A percentile compares a stretch with the other conserved stretches of the same genome.
Evolutionary conservation across 2,113 vertebrate genomes (phyloP).

Genomic region (Clarias macrocephalus): DNA sequence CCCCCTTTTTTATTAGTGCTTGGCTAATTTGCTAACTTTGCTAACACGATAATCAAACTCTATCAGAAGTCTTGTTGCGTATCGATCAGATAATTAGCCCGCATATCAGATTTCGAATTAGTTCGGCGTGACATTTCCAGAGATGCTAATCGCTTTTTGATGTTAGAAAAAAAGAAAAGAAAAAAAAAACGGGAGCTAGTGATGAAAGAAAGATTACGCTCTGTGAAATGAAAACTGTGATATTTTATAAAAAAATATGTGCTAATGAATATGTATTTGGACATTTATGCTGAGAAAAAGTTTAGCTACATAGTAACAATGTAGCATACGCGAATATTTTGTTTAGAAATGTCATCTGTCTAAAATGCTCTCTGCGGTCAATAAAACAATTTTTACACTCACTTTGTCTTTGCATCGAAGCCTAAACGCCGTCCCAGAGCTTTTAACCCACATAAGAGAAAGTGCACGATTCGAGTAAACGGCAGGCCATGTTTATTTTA

Average conservation of each 20-base stretch:
- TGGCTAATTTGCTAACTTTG: background rate
- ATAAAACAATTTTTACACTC: conserved; percentile 76
- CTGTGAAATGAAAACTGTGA: background rate
- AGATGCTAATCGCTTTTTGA: background rate
- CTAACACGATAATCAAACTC: conserved; percentile 11
- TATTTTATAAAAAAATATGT: background rate
- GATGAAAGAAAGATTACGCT: too few species aligned
- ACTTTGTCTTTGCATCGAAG: conserved; percentile 64
- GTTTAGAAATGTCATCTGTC: background rate
- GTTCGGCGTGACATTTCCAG: background rate
- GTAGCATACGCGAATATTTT: background rate
- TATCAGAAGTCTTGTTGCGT: background rate
- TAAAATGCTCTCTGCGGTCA: conserved; percentile 71
- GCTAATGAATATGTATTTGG: background rate
- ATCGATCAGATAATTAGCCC: conserved; percentile 31
- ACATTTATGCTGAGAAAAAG: background rate
- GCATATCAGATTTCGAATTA: conserved; percentile 4
- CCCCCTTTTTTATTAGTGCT: background rate
- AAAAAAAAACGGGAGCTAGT: too few species aligned
- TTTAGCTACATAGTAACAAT: background rate
- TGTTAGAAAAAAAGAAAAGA: background rate
- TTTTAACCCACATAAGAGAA: conserved; percentile 14
- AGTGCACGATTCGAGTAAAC: conserved; percentile 48
- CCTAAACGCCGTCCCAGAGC: conserved; percentile 1
- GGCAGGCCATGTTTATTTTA: conserved; percentile 50